Evolutionary conservation across 2,113 vertebrate species (phyloP).

Genomic region (Vidua macroura): DNA sequence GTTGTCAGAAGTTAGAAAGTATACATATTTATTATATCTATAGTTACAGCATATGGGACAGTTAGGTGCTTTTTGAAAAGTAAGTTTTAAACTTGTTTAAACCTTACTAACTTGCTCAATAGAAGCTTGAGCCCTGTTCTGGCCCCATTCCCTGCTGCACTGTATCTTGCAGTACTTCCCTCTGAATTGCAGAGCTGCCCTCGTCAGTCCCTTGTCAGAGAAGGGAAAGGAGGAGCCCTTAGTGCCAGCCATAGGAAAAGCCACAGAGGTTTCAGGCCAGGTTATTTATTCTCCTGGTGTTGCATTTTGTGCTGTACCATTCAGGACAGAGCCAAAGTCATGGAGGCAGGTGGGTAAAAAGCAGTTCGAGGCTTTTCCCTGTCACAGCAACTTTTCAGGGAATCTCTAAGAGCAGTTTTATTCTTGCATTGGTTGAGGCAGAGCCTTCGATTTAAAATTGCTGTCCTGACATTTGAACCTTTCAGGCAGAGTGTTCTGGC

Average conservation of each 20-base stretch:
- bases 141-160: background rate
- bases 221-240: background rate
- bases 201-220: background rate
- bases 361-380: background rate
- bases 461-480: conserved; percentile 30
- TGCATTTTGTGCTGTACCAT: background rate
- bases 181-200: background rate
- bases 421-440: background rate
- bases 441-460: conserved; percentile 7
- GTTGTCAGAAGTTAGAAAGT: background rate
- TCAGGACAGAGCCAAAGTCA: background rate
- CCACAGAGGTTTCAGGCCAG: background rate
- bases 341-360: background rate
- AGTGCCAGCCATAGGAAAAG: background rate
- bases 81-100: background rate
- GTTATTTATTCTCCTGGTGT: background rate
- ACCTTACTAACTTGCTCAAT: background rate
- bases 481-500: background rate
- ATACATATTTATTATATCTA: too few species aligned
- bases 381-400: background rate
- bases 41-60: too few species aligned
- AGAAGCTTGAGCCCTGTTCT: background rate
- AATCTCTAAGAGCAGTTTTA: conserved; percentile 29
- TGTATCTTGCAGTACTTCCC: background rate
- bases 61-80: too few species aligned